A percentile compares a stretch with the other conserved stretches of the same genome.
These are phyloP conservation scores for human (Homo sapiens) DNA, from an alignment of 2,113 vertebrate genomes.

Conservation along the genomic window DNA sequence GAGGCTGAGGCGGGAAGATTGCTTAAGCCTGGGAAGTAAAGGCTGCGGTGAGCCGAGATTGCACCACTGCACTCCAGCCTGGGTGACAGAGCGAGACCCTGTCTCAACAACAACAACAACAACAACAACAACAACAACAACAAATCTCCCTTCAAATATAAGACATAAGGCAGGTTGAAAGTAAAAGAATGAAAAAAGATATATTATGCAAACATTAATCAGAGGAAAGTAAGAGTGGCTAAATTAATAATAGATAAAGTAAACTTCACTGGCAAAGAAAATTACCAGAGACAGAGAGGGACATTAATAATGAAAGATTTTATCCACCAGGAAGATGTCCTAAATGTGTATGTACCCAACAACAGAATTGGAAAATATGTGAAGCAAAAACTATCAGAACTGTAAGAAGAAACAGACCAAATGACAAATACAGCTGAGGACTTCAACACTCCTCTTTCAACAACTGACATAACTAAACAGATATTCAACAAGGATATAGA, in stretches of 20 bases:
- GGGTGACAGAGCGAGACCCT: no score
- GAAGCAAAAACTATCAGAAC: background rate
- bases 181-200: background rate
- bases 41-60: no score
- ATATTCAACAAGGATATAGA: background rate
- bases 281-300: background rate
- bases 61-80: no score
- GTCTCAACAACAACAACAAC: no score
- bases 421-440: background rate
- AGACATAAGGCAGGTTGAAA: background rate
- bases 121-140: no score
- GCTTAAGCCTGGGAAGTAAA: no score
- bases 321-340: background rate
- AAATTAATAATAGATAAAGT: background rate
- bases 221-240: background rate
- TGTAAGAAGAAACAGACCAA: no score
- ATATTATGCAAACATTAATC: background rate
- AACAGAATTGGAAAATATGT: background rate
- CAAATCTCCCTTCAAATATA: background rate
- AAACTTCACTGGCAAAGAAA: background rate
- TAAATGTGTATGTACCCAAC: background rate
- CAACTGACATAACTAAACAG: background rate
- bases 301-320: background rate
- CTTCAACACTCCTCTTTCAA: background rate
- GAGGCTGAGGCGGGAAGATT: no score